Base-by-base conservation (phyloP, 2,797 vertebrate species). In the Neostethus bicornis region DNA sequence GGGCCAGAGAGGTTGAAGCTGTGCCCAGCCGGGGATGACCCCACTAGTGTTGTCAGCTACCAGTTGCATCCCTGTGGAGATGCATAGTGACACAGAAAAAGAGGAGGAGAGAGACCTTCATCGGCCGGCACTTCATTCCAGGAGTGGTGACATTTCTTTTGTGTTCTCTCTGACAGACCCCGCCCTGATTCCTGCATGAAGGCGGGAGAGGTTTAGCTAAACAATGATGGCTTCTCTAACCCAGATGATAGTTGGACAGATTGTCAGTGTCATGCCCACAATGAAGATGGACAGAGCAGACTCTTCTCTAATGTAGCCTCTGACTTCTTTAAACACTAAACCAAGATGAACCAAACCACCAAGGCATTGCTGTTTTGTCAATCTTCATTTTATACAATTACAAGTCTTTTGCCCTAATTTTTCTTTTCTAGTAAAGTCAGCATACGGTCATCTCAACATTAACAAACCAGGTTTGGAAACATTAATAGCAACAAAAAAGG, bases 191-290 rank as follows among this genome's bases (percentile, higher is more conserved):
- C 60, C 57, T 65, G 7, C 58, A 50, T 35, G 31, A 61, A 68
- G 85, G 68, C 20, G 66, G 79, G 78, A 61, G 70, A 46, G 68
- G 66, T 73, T 82, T 56, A 65, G 28, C 60, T 26, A 80, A 64
- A 90, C 88, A 90, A 90, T 85, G 66, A 81, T 72, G 41, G 29
- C 47, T 65, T 65, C 47, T 55, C 70, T 57, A 72, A 87, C 83
- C 85, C 86, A 81, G 78, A 90, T 86, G 84, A 85, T 84, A 90
- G 65, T 77, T 75, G 73, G 55, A 81, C 86, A 87, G 80, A 78
- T 79, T 74, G 80, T 86, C 35, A 59, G 65, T 66, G 73, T 87
- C 70, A 12, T 61, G 37, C 77, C 79, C 68, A 79, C 70, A 87
- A 84, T 86, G 58, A 86, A 85, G 74, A 80, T 39, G 51, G 80